Evolutionary conservation across 2,797 vertebrate species (phyloP).

Genomic region (Rhodeus uyekii): DNA sequence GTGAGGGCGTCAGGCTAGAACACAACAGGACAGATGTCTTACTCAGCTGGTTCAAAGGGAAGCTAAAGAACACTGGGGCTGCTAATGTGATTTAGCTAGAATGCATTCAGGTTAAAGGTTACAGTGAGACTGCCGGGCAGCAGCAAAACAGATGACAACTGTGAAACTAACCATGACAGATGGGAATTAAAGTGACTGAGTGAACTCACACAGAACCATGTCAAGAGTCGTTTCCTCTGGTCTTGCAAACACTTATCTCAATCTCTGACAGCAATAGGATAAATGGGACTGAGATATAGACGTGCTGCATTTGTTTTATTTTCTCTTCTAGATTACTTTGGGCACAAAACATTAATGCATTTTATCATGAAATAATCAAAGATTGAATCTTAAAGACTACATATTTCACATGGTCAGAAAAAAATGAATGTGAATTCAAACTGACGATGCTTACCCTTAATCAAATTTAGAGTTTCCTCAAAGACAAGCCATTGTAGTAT

Average conservation of each 20-base stretch:
- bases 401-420: background rate
- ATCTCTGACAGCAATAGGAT: constrained; percentile 17
- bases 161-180: constrained; percentile 83
- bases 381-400: background rate
- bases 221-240: constrained; percentile 47
- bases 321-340: background rate
- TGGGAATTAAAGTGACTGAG: constrained; percentile 79
- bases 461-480: constrained; percentile 25
- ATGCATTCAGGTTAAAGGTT: constrained; percentile 82
- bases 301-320: background rate
- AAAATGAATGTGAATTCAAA: constrained; percentile 26
- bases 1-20: constrained; percentile 68
- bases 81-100: constrained; percentile 83
- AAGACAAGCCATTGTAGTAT: constrained; percentile 21
- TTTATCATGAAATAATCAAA: background rate
- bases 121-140: constrained; percentile 73
- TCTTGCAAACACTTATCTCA: constrained; percentile 24
- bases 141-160: constrained; percentile 79
- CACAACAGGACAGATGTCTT: constrained; percentile 78
- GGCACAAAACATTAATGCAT: background rate
- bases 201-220: constrained; percentile 58
- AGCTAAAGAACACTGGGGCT: constrained; percentile 72
- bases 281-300: background rate
- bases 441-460: constrained; percentile 10
- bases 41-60: constrained; percentile 74